Evolutionary conservation across 2,797 vertebrate species (phyloP).

Genomic region (Pseudomugil gertrudae): DNA sequence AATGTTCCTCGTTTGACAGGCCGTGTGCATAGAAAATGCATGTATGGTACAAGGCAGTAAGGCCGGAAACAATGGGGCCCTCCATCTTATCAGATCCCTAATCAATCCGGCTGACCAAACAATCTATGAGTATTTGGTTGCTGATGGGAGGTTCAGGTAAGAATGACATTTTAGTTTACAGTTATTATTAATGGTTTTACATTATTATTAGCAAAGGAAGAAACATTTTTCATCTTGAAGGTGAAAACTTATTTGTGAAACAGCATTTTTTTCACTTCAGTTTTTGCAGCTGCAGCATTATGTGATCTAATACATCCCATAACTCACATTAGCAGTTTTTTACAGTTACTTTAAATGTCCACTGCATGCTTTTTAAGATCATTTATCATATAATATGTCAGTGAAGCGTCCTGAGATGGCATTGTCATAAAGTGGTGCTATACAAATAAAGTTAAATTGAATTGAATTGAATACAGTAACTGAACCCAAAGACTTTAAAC

Average conservation of each 20-base stretch:
- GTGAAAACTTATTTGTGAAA: too few species aligned
- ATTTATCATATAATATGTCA: too few species aligned
- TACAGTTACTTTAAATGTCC: neutral
- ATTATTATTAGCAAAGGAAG: too few species aligned
- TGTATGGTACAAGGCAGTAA: slow-evolving; percentile 94
- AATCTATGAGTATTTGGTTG: slow-evolving; percentile 84
- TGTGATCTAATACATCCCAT: neutral
- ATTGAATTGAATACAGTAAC: too few species aligned
- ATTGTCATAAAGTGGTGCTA: too few species aligned
- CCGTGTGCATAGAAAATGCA: slow-evolving; percentile 95
- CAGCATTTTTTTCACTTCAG: neutral
- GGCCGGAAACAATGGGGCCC: slow-evolving; percentile 91
- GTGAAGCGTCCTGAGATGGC: too few species aligned
- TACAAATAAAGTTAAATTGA: too few species aligned
- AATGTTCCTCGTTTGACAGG: slow-evolving; percentile 71
- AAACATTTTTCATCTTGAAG: too few species aligned
- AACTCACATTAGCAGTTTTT: neutral
- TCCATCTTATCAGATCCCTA: slow-evolving; percentile 88
- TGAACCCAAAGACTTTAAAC: neutral
- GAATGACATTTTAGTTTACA: neutral
- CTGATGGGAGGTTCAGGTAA: slow-evolving; percentile 93
- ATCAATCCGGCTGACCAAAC: slow-evolving; percentile 88
- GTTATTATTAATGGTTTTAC: neutral
- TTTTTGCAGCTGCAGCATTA: neutral
- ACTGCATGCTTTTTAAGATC: neutral